Conservation (phyloP, 2,888 invertebrate genomes). For the Parnassius mnemosyne region DNA sequence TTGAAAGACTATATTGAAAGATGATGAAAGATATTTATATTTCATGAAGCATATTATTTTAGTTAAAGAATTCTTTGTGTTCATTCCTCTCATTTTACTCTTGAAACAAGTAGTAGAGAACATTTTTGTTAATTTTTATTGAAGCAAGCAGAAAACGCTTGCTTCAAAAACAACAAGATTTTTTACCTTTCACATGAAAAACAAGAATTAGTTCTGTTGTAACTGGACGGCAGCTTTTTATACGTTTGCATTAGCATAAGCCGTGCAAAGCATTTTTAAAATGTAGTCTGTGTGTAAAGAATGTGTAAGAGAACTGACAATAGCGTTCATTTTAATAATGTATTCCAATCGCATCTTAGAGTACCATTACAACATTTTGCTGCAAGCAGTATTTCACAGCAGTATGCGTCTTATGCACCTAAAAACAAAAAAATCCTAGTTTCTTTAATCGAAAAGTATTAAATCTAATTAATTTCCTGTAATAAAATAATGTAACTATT, state of each 20-base stretch:
- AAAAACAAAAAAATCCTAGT: neutral
- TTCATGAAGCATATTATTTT: too few species aligned
- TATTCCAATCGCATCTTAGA: constrained; percentile 18
- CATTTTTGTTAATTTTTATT: constrained; percentile 11
- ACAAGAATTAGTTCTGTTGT: constrained; percentile 11
- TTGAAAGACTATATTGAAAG: too few species aligned
- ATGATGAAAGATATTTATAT: too few species aligned
- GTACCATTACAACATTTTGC: constrained; percentile 4
- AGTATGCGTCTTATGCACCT: neutral
- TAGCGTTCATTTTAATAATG: constrained; percentile 6
- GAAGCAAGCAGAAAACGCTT: too few species aligned
- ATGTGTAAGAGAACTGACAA: constrained; percentile 22
- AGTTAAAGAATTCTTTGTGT: too few species aligned
- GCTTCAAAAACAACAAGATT: constrained; percentile 13
- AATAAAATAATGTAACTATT: too few species aligned
- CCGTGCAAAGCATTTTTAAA: constrained; percentile 23
- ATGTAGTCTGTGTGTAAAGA: constrained; percentile 23
- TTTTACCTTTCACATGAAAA: constrained; percentile 9
- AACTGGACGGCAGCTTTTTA: constrained; percentile 16
- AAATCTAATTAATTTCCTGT: too few species aligned
- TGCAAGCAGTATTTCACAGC: neutral
- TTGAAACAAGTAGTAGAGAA: constrained; percentile 2
- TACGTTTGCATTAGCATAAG: constrained; percentile 20
- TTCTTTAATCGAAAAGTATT: too few species aligned
- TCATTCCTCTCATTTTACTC: constrained; percentile 3